These are phyloP conservation scores for Hylaeus anthracinus DNA, from an alignment of 1,140 invertebrate genomes.

Conservation along the genomic window DNA sequence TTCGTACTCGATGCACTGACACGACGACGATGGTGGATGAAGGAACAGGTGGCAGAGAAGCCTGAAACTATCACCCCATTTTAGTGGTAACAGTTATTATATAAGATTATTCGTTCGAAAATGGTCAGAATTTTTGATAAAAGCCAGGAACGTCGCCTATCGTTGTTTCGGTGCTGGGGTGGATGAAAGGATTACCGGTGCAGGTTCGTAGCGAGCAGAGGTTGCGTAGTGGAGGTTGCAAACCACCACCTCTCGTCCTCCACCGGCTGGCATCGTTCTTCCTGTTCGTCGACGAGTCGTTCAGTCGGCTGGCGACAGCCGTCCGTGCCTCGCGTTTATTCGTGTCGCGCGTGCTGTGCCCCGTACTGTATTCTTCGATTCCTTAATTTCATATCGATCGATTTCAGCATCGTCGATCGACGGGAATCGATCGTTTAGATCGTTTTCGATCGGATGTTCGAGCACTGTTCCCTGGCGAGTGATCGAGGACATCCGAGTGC, in stretches of 20 bases:
- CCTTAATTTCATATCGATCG: too few relatives aligned
- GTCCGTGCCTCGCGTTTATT: slow-evolving; percentile 59
- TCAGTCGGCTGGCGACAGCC: slow-evolving; percentile 77
- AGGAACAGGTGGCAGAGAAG: too few relatives aligned
- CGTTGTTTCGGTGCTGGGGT: not conserved
- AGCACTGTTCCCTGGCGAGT: not conserved
- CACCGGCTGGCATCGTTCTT: slow-evolving; percentile 52
- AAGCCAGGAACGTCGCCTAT: not conserved
- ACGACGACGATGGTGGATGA: too few relatives aligned
- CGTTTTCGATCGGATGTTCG: not conserved
- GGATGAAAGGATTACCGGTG: slow-evolving; percentile 9
- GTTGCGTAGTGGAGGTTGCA: slow-evolving; percentile 60
- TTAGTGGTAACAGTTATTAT: too few relatives aligned
- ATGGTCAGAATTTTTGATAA: not conserved
- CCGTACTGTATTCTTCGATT: too few relatives aligned
- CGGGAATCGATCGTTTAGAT: too few relatives aligned
- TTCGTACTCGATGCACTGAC: too few relatives aligned
- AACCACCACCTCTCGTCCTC: slow-evolving; percentile 55
- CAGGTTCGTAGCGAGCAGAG: slow-evolving; percentile 43
- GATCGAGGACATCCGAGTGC: too few relatives aligned
- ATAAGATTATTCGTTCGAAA: too few relatives aligned
- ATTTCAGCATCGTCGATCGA: not conserved
- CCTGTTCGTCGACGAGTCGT: slow-evolving; percentile 61
- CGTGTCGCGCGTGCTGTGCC: slow-evolving; percentile 23
- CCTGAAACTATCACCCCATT: too few relatives aligned